phyloP scores from a whole-genome alignment of 1,140 invertebrate genomes.

The Aphaenogaster rudis region DNA sequence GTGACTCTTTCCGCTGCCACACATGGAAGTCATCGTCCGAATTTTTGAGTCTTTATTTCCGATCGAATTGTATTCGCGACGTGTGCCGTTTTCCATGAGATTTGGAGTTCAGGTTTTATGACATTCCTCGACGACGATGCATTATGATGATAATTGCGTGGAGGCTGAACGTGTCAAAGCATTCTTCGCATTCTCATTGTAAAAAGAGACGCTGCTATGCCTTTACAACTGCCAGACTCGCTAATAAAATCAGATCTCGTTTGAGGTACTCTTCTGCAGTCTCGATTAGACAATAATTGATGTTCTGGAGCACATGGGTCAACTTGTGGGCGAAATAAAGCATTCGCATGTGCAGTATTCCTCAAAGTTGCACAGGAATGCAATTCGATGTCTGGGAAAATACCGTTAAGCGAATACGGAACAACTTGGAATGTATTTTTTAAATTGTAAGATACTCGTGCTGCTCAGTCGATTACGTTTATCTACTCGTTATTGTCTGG shows the following conservation, averaged over 20 bases:
- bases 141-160: background rate
- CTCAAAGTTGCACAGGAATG: background rate
- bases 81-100: background rate
- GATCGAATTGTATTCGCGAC: background rate
- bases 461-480: background rate
- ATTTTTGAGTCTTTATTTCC: background rate
- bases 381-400: background rate
- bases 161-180: slow-evolving; percentile 5
- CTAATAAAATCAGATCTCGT: background rate
- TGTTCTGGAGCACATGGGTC: background rate
- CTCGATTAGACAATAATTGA: background rate
- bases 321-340: background rate
- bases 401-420: slow-evolving; percentile 16
- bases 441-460: background rate
- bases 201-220: background rate
- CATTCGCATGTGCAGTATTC: background rate
- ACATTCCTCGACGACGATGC: slow-evolving; percentile 2
- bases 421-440: background rate
- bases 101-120: background rate
- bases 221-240: background rate
- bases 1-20: slow-evolving; percentile 85
- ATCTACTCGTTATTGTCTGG: background rate
- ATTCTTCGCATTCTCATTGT: slow-evolving; percentile 20
- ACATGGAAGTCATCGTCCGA: slow-evolving; percentile 84
- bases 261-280: background rate